Percentiles rank a stretch among this genome's conserved stretches.
Conservation (phyloP, 2,888 invertebrate species). For the Spicauda simplicius region DNA sequence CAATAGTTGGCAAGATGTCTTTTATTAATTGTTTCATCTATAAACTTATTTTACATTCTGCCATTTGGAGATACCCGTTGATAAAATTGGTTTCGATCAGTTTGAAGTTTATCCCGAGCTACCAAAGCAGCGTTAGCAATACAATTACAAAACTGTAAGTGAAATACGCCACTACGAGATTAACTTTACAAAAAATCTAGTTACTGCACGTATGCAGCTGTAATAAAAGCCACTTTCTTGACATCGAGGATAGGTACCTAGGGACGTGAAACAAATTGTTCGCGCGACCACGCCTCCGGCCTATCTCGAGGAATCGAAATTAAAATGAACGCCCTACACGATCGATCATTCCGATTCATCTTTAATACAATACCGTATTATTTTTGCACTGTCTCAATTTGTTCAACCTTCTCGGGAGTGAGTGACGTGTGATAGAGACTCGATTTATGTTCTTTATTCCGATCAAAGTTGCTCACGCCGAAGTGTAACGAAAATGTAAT, state of each 20-base stretch:
- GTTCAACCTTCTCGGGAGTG: slow-evolving; percentile 57
- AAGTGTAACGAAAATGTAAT: slow-evolving; percentile 40
- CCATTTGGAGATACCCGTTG: too few relatives aligned
- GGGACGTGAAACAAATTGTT: slow-evolving; percentile 83
- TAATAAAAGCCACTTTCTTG: slow-evolving; percentile 44
- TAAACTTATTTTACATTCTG: too few relatives aligned
- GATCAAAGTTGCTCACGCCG: slow-evolving; percentile 46
- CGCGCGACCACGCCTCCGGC: slow-evolving; percentile 76
- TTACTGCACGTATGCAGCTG: slow-evolving; percentile 27
- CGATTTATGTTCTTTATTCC: slow-evolving; percentile 63
- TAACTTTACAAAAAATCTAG: slow-evolving; percentile 28
- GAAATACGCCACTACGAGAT: neutral
- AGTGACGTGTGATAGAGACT: slow-evolving; percentile 68
- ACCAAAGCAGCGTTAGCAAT: neutral
- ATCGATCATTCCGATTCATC: slow-evolving; percentile 81
- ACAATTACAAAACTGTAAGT: neutral
- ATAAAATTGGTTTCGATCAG: too few relatives aligned
- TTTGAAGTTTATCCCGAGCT: too few relatives aligned
- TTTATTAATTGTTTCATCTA: too few relatives aligned
- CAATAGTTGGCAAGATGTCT: too few relatives aligned
- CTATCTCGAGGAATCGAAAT: slow-evolving; percentile 80
- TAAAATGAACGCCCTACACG: slow-evolving; percentile 80
- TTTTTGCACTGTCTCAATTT: slow-evolving; percentile 80
- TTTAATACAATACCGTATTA: slow-evolving; percentile 79
- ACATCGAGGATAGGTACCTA: slow-evolving; percentile 54